These are phyloP conservation scores for Anomalospiza imberbis DNA, from an alignment of 2,797 vertebrate species.

Conservation along the genomic window DNA sequence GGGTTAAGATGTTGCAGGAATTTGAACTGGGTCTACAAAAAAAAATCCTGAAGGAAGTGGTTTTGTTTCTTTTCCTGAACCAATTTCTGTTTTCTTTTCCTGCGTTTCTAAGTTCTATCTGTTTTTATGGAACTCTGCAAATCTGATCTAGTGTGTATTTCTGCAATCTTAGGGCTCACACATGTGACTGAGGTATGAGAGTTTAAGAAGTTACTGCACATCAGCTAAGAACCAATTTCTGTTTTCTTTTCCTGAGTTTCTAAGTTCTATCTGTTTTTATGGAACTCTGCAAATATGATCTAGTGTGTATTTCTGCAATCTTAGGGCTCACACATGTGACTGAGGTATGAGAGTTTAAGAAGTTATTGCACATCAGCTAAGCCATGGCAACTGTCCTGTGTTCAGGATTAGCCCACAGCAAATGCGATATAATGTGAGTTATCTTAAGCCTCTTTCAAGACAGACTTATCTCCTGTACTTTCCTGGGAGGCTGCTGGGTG, in stretches of 20 bases:
- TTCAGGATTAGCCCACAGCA: neutral
- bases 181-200: neutral
- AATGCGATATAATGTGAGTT: neutral
- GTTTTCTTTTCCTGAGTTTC: neutral
- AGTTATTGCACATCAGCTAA: neutral
- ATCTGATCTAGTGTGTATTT: neutral
- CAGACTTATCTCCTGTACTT: neutral
- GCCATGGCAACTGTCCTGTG: neutral
- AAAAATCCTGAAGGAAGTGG: neutral
- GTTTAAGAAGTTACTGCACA: neutral
- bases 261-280: neutral
- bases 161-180: neutral
- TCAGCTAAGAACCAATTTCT: neutral
- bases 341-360: neutral
- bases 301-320: neutral
- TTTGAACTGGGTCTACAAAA: neutral
- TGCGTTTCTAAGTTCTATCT: neutral
- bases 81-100: neutral
- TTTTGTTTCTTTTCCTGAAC: neutral
- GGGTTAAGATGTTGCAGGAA: neutral
- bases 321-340: neutral
- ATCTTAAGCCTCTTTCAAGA: slow-evolving; percentile 30
- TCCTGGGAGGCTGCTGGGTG: neutral
- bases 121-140: neutral
- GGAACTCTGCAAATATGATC: neutral